phyloP scores from a whole-genome alignment of 2,797 vertebrate genomes.

The Anguilla marmorata region DNA sequence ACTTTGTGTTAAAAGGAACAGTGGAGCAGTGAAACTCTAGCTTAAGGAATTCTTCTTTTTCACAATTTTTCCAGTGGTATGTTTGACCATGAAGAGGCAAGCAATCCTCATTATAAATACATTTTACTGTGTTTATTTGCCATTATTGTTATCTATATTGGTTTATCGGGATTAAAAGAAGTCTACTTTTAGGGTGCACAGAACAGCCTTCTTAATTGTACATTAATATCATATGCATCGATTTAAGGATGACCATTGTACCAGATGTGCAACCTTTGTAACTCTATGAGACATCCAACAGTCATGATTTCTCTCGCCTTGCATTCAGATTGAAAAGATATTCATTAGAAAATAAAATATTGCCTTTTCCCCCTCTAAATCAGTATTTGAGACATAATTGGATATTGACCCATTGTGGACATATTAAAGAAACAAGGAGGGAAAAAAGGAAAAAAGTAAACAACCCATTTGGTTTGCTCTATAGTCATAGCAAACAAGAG shows the following conservation, averaged over 20 bases:
- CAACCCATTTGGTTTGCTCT: constrained; percentile 45
- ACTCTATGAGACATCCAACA: constrained; percentile 32
- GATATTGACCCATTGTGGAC: constrained; percentile 59
- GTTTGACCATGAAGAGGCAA: not conserved
- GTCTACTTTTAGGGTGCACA: not conserved
- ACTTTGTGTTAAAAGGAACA: not conserved
- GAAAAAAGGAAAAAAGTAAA: constrained; percentile 50
- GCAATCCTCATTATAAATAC: not conserved
- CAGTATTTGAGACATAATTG: constrained; percentile 61
- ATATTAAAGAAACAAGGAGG: constrained; percentile 44
- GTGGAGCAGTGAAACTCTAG: not conserved
- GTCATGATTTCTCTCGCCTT: constrained; percentile 37
- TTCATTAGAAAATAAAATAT: not conserved
- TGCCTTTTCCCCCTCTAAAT: constrained; percentile 46
- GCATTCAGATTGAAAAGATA: not conserved
- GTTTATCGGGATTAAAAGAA: not conserved
- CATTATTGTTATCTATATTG: too few species aligned
- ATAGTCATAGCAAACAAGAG: constrained; percentile 41
- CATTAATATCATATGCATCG: not conserved
- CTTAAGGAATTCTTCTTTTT: too few species aligned
- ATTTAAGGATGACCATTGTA: not conserved
- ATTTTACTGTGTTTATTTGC: not conserved
- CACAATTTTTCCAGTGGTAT: not conserved
- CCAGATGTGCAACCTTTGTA: not conserved
- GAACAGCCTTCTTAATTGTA: not conserved